A percentile compares a stretch with the other conserved stretches of the same genome.
Evolutionary conservation across 2,797 vertebrate genomes (phyloP).

Genomic region (Schizothorax lantsangensis): DNA sequence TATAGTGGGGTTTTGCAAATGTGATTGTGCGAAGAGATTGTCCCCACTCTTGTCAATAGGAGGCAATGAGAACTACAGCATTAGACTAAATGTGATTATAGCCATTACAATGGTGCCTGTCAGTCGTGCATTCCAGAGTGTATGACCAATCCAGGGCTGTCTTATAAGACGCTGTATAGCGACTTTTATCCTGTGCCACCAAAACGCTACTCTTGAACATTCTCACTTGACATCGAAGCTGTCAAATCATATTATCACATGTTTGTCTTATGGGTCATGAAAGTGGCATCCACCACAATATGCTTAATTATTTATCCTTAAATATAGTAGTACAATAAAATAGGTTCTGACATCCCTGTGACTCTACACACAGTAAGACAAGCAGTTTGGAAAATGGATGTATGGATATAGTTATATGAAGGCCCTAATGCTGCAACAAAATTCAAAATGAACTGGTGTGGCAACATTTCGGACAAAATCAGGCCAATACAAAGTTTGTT

Average conservation of each 20-base stretch:
- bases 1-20: slow-evolving; percentile 50
- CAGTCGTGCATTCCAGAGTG: slow-evolving; percentile 55
- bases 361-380: neutral
- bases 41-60: slow-evolving; percentile 54
- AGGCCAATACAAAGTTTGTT: neutral
- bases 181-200: slow-evolving; percentile 4
- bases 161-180: neutral
- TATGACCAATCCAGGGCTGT: slow-evolving; percentile 36
- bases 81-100: slow-evolving; percentile 62
- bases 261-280: neutral
- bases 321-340: neutral
- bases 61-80: slow-evolving; percentile 59
- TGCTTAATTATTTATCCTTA: neutral
- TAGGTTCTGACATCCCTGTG: neutral
- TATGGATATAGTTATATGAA: neutral
- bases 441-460: neutral
- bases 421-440: neutral
- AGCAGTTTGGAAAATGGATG: neutral
- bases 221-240: neutral
- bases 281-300: neutral
- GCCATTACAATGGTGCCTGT: slow-evolving; percentile 62
- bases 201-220: neutral
- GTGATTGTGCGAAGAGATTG: slow-evolving; percentile 47
- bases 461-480: neutral
- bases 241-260: neutral